phyloP scores from a whole-genome alignment of 2,797 vertebrate genomes.

The Enteromius argenteus region DNA sequence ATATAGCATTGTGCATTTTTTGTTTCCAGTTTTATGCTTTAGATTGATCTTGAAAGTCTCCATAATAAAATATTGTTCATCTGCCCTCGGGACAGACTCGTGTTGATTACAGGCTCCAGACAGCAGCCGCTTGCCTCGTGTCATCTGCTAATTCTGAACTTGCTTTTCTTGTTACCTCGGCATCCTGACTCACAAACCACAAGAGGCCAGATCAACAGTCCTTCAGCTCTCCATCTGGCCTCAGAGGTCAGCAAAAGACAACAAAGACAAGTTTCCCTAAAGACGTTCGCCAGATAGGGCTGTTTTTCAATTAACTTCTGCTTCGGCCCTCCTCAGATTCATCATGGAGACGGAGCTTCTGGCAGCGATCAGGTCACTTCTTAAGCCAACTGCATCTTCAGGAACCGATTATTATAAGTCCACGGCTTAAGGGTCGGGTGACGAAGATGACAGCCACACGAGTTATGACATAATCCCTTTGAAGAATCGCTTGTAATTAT shows the following conservation, averaged over 20 bases:
- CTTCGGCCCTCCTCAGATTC: slow-evolving; percentile 16
- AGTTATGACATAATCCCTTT: slow-evolving; percentile 74
- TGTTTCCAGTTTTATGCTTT: neutral
- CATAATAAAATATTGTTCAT: slow-evolving; percentile 6
- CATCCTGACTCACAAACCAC: slow-evolving; percentile 12
- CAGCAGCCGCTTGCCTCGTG: slow-evolving; percentile 18
- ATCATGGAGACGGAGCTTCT: slow-evolving; percentile 27
- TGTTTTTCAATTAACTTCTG: slow-evolving; percentile 54
- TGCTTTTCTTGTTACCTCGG: slow-evolving; percentile 35
- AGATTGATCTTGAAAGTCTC: neutral
- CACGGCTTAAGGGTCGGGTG: slow-evolving; percentile 49
- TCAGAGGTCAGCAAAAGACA: neutral
- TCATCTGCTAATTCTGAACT: slow-evolving; percentile 34
- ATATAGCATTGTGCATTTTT: neutral
- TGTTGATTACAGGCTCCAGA: slow-evolving; percentile 40
- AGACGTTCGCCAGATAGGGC: neutral
- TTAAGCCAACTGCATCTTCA: slow-evolving; percentile 51
- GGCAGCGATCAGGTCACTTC: slow-evolving; percentile 43
- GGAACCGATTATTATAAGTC: slow-evolving; percentile 61
- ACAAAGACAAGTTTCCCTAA: slow-evolving; percentile 39
- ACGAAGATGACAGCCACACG: slow-evolving; percentile 65
- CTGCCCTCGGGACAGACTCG: slow-evolving; percentile 50
- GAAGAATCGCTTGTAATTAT: slow-evolving; percentile 69
- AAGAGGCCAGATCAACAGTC: slow-evolving; percentile 38
- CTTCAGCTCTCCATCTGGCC: slow-evolving; percentile 40